Base-by-base conservation (phyloP, 2,113 vertebrate genomes). In the Pungitius pungitius region DNA sequence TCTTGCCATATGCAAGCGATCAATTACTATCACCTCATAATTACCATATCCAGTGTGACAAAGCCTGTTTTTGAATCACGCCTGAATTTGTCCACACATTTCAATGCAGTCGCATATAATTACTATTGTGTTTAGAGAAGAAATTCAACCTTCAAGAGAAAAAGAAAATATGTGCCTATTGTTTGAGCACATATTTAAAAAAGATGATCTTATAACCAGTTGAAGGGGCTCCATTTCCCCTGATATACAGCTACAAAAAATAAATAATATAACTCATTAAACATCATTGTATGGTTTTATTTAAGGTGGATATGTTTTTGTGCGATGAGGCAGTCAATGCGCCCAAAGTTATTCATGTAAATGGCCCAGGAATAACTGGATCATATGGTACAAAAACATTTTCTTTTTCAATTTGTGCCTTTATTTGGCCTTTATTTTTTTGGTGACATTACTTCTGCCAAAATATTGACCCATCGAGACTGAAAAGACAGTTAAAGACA, bases 1-100 rank as follows among this genome's bases (percentile, higher is more conserved):
- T 78, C 81, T 80, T 91, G 89, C 84, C 79, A 57, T 81, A 73
- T 86, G 82, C 82, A 90, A 86, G 86, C 77, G 80, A 89, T 85
- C 77, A 88, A 81, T 89, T 86, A 82, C 66, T 76, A 85, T 87
- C 76, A 80, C 82, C 75, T 83, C 75, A 87, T 66, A 79, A 79
- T 82, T 80, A 82, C 51, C 83, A 87, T 84, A 85, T 82, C 76
- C 81, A 87, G 68, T 72, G 82, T 83, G 86, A 86, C 80, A 77
- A 82, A 80, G 89, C 79, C 80, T 78, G 75, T 80, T 85, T 85
- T 85, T 51, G 79, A 81, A 85, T 80, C 69, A 73, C 73, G 83
- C 65, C 67, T 81, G 37, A 65, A 68, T 82, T 77, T 73, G 59
- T 76, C 86, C 1, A 60, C 81, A 81, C 75, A 63, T 87, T 68